phyloP scores from a whole-genome alignment of 1,140 invertebrate species.

The Paraescarpia echinospica region DNA sequence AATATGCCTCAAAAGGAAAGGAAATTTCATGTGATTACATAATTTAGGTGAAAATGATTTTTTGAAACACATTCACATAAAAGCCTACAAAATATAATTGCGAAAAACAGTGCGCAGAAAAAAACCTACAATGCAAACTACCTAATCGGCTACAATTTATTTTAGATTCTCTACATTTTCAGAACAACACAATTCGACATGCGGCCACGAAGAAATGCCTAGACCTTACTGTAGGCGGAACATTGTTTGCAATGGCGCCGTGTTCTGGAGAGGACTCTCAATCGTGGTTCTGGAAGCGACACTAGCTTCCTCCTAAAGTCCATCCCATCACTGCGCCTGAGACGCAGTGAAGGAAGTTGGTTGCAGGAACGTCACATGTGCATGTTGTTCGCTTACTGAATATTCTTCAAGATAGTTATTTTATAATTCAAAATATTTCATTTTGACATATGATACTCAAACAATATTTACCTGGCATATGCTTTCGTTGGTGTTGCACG shows the following conservation, averaged over 20 bases:
- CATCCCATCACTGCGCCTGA: neutral
- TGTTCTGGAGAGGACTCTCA: neutral
- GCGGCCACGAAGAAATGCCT: neutral
- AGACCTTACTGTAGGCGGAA: neutral
- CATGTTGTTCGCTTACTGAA: neutral
- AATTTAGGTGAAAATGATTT: no score
- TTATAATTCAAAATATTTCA: no score
- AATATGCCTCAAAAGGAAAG: no score
- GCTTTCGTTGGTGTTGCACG: no score
- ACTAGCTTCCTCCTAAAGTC: neutral
- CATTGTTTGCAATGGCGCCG: neutral
- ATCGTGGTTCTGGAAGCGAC: neutral
- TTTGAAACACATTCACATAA: no score
- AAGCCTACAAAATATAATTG: no score
- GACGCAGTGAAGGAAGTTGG: neutral
- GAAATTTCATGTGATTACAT: no score
- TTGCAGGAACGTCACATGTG: neutral
- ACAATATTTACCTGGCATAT: no score
- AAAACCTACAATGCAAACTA: no score
- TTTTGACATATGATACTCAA: no score
- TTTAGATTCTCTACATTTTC: neutral
- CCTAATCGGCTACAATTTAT: neutral
- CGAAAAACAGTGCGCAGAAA: no score
- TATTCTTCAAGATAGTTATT: no score
- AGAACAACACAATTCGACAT: neutral